These are phyloP conservation scores for Stegophylla sp. DNA, from an alignment of 2,888 invertebrate species.

Conservation along the genomic window DNA sequence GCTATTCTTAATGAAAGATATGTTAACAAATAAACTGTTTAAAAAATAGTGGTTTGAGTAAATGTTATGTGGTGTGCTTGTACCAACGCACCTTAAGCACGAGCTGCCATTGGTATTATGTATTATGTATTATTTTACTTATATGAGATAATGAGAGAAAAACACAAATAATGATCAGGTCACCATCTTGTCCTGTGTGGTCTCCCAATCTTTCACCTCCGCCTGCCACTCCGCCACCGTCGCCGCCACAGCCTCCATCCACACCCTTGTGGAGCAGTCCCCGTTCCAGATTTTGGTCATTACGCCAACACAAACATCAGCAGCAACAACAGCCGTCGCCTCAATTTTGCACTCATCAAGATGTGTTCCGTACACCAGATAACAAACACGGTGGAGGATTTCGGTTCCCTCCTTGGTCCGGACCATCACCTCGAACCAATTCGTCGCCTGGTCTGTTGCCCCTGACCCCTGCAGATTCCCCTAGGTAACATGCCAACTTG, in stretches of 20 bases:
- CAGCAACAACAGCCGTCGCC: conserved; percentile 41
- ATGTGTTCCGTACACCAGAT: conserved; percentile 44
- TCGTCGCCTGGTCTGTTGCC: conserved; percentile 67
- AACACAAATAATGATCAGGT: conserved; percentile 63
- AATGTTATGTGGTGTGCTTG: no score
- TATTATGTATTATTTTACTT: no score
- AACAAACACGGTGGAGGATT: conserved; percentile 60
- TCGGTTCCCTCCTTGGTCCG: conserved; percentile 63
- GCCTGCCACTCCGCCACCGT: conserved; percentile 62
- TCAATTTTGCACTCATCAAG: conserved; percentile 46
- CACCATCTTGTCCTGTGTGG: conserved; percentile 71
- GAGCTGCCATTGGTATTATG: no score
- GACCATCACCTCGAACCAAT: conserved; percentile 65
- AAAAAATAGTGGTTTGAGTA: no score
- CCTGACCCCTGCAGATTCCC: conserved; percentile 63
- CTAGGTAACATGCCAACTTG: conserved; percentile 42
- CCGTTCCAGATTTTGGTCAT: conserved; percentile 53
- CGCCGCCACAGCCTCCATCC: conserved; percentile 23
- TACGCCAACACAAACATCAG: conserved; percentile 43
- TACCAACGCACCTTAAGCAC: no score
- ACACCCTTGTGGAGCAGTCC: conserved; percentile 49
- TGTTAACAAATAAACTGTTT: no score
- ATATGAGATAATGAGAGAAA: background rate
- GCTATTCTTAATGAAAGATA: no score
- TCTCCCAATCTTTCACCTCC: conserved; percentile 66